These are phyloP conservation scores for Embidobia sp. DNA, from an alignment of 2,888 invertebrate genomes.

Conservation along the genomic window DNA sequence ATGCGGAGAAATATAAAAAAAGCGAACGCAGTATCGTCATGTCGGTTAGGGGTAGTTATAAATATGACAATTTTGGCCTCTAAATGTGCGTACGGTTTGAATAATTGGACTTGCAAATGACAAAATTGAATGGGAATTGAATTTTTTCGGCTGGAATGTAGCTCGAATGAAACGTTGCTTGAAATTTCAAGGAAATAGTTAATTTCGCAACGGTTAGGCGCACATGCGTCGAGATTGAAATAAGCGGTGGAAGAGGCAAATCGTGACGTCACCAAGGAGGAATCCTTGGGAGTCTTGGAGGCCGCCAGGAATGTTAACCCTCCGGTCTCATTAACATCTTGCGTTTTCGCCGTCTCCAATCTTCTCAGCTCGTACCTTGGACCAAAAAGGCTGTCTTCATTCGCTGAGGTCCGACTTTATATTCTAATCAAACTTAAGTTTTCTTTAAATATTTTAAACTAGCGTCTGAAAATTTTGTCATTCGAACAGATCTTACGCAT, in stretches of 20 bases:
- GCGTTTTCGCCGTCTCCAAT: constrained; percentile 76
- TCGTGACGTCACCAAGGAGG: constrained; percentile 72
- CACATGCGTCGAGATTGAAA: constrained; percentile 73
- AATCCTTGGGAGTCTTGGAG: constrained; percentile 79
- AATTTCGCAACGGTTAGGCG: constrained; percentile 63
- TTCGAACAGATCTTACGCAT: too few species aligned
- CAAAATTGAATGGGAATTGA: constrained; percentile 38
- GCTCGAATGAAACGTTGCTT: constrained; percentile 43
- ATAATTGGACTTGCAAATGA: constrained; percentile 23
- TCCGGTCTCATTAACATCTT: constrained; percentile 81
- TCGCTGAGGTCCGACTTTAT: constrained; percentile 64
- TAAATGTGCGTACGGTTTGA: background rate
- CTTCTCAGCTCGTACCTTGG: constrained; percentile 67
- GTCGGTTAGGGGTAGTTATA: constrained; percentile 1
- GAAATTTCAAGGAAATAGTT: constrained; percentile 59
- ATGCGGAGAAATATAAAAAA: constrained; percentile 54
- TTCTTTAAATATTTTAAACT: too few species aligned
- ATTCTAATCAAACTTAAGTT: constrained; percentile 62
- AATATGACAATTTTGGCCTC: background rate
- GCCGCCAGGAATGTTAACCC: constrained; percentile 80
- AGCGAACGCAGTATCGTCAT: background rate
- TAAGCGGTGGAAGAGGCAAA: constrained; percentile 66
- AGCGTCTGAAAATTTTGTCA: too few species aligned
- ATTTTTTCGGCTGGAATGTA: constrained; percentile 39
- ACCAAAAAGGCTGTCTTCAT: constrained; percentile 74